Percentiles rank a stretch among this genome's conserved stretches.
Evolutionary conservation across 2,888 invertebrate genomes (phyloP).

Genomic region (Brachyptera putata): DNA sequence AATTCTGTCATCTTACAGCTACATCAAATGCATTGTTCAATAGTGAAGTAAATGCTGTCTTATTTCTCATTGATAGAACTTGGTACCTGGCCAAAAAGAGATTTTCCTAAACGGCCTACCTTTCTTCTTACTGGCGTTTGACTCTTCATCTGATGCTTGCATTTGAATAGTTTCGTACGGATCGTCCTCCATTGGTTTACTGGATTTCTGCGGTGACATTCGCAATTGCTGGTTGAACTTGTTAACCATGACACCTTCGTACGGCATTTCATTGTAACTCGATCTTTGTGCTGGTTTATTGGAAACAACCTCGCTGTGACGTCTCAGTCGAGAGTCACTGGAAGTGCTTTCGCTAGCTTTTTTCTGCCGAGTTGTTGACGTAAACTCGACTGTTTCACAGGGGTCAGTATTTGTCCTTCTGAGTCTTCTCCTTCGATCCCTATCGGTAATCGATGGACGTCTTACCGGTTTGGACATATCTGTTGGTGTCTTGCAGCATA

Average conservation of each 20-base stretch:
- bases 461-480: slow-evolving; percentile 40
- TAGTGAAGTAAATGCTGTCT: not conserved
- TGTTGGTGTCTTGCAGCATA: slow-evolving; percentile 75
- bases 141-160: slow-evolving; percentile 25
- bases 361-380: not conserved
- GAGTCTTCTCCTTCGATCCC: slow-evolving; percentile 1
- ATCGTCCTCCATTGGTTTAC: slow-evolving; percentile 25
- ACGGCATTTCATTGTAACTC: slow-evolving; percentile 24
- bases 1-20: not conserved
- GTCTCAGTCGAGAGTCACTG: not conserved
- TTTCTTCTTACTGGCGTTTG: slow-evolving; percentile 48
- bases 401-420: slow-evolving; percentile 18
- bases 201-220: slow-evolving; percentile 21
- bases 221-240: slow-evolving; percentile 30
- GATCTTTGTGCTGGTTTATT: no score
- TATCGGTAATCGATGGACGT: slow-evolving; percentile 17
- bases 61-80: slow-evolving; percentile 43
- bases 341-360: not conserved
- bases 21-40: not conserved
- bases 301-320: not conserved
- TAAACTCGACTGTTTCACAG: not conserved
- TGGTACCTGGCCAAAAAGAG: slow-evolving; percentile 69
- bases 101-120: slow-evolving; percentile 70
- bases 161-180: slow-evolving; percentile 28
- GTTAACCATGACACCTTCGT: slow-evolving; percentile 18